These are phyloP conservation scores for Syrphus vitripennis DNA, from an alignment of 2,888 invertebrate species.

Conservation along the genomic window DNA sequence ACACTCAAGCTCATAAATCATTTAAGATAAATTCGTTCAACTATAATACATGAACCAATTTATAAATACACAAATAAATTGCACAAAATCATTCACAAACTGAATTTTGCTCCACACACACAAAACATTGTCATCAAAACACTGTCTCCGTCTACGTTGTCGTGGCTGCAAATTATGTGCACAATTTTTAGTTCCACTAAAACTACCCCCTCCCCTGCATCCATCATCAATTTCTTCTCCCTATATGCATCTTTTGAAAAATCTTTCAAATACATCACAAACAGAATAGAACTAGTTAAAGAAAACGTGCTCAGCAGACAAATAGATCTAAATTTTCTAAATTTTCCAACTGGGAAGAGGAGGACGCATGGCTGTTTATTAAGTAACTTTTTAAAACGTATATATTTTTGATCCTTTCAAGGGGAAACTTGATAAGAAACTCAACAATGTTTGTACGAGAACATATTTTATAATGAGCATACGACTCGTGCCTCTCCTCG, in stretches of 20 bases:
- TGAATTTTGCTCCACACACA: neutral
- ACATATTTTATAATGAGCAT: too few relatives aligned
- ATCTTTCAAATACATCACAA: constrained; percentile 22
- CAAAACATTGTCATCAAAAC: constrained; percentile 7
- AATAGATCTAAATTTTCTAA: constrained; percentile 45
- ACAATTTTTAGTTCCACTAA: neutral
- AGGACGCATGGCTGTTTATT: neutral
- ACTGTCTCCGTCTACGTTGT: neutral
- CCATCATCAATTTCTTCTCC: neutral
- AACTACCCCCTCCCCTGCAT: neutral
- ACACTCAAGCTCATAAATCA: neutral
- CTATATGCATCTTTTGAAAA: neutral
- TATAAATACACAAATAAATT: constrained; percentile 32
- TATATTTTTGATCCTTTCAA: too few relatives aligned
- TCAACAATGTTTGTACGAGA: too few relatives aligned
- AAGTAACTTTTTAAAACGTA: neutral
- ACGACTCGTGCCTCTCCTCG: constrained; percentile 4
- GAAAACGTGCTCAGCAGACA: constrained; percentile 46
- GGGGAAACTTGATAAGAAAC: too few relatives aligned
- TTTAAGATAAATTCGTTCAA: neutral
- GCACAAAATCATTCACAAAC: constrained; percentile 23
- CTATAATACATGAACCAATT: neutral
- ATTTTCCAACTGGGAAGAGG: neutral
- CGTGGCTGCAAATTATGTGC: constrained; percentile 22
- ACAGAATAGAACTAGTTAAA: constrained; percentile 43